These are phyloP conservation scores for Aradophagus sp. DNA, from an alignment of 1,140 invertebrate genomes.

Conservation along the genomic window DNA sequence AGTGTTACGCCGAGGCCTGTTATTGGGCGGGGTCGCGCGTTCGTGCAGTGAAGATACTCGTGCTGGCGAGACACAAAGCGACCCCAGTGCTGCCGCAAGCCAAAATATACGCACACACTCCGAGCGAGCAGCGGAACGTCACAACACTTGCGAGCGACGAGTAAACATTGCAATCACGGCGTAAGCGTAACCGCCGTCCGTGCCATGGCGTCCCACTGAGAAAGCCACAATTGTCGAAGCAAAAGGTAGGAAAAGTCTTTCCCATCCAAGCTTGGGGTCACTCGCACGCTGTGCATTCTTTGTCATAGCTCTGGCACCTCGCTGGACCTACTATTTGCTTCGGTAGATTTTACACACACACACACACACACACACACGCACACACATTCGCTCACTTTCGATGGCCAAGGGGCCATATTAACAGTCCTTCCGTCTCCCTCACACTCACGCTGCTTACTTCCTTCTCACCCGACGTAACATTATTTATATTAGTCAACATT, in stretches of 20 bases:
- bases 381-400: no score
- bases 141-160: neutral
- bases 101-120: slow-evolving; percentile 37
- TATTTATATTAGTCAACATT: no score
- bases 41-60: slow-evolving; percentile 49
- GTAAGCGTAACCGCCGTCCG: slow-evolving; percentile 43
- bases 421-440: slow-evolving; percentile 8
- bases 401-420: slow-evolving; percentile 39
- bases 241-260: slow-evolving; percentile 61
- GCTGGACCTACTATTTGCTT: slow-evolving; percentile 58
- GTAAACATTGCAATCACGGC: no score
- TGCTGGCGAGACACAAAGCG: slow-evolving; percentile 37
- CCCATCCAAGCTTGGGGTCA: slow-evolving; percentile 57
- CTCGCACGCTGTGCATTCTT: slow-evolving; percentile 55
- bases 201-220: slow-evolving; percentile 56
- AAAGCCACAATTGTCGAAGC: slow-evolving; percentile 57
- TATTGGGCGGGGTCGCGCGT: slow-evolving; percentile 50
- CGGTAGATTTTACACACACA: slow-evolving; percentile 46
- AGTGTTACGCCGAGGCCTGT: slow-evolving; percentile 38
- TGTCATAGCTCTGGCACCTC: slow-evolving; percentile 55
- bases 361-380: slow-evolving; percentile 21
- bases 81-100: slow-evolving; percentile 44
- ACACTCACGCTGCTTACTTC: slow-evolving; percentile 4
- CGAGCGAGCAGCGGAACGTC: slow-evolving; percentile 23
- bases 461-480: slow-evolving; percentile 13